Evolutionary conservation across 1,140 invertebrate genomes (phyloP), one percentile per base, ranked within the genome.

Genomic region (Andricus grossulariae): DNA sequence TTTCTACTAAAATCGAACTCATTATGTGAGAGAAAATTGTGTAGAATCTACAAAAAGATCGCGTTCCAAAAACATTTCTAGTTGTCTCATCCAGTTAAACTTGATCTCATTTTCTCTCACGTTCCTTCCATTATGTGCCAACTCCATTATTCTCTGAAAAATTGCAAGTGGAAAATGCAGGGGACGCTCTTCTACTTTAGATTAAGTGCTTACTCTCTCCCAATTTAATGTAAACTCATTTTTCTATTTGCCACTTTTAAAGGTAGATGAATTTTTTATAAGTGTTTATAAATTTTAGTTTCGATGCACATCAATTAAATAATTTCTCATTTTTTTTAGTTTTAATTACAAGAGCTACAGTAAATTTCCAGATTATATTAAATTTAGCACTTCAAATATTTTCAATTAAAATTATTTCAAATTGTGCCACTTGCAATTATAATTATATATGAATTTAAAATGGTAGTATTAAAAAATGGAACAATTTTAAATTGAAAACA

Each of bases 121-220:
- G 60, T 66, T 66, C 39, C 60, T 45, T 66, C 60, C 16, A 66
- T 66, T 66, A 66, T 16, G 32, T 66, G 39, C 60, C 21, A 39
- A 66, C 60, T 66, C 60, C 15, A 66, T 66, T 66, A 66, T 66
- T 66, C 60, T 66, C 60, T 66, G 60, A 39, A 66, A 66, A 66
- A 39, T 66, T 66, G 60, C 32, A 66, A 66, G 60, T 66, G 60
- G 60, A 39, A 66, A 66, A 66, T n/a, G 60, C 32, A 66, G 15
- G 39, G 25, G 16, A 66, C 60, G 39, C 60, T 66, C 39, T 66
- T 66, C 60, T 66, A 66, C 60, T 66, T 66, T 66, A 66, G n/a
- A 66, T 66, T 66, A 66, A 66, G 60, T n/a, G 25, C 32, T 66
- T 66, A 66, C 32, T 66, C 32, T 39, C 60, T 66, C 12, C 25